phyloP scores from a whole-genome alignment of 1,140 invertebrate species.

The Epicauta chinensis region DNA sequence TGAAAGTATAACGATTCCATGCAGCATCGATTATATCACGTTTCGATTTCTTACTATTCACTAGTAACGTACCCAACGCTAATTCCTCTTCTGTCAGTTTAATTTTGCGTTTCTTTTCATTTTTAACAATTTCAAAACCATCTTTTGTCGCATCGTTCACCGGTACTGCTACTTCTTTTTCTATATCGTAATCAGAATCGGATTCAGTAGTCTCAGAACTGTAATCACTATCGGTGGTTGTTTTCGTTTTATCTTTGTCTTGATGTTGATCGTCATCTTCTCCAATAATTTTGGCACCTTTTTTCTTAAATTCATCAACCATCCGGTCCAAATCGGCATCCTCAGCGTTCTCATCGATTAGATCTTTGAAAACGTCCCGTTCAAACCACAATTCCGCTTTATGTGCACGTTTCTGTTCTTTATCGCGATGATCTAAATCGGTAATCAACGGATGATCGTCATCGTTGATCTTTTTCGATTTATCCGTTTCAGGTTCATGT shows the following conservation, averaged over 20 bases:
- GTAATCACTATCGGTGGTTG: slow-evolving; percentile 29
- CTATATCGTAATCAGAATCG: slow-evolving; percentile 58
- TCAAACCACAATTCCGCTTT: slow-evolving; percentile 87
- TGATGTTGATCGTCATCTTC: slow-evolving; percentile 22
- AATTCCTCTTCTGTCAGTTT: slow-evolving; percentile 81
- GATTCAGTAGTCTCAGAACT: slow-evolving; percentile 39
- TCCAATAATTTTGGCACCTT: slow-evolving; percentile 49
- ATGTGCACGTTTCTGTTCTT: slow-evolving; percentile 60
- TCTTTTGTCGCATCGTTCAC: slow-evolving; percentile 45
- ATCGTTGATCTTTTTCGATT: slow-evolving; percentile 28
- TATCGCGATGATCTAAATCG: slow-evolving; percentile 71
- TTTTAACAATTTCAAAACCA: slow-evolving; percentile 61
- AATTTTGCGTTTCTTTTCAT: slow-evolving; percentile 49
- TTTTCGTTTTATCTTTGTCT: slow-evolving; percentile 14
- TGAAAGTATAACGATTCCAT: slow-evolving; percentile 87
- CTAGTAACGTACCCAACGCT: slow-evolving; percentile 78
- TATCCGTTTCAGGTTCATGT: slow-evolving; percentile 42
- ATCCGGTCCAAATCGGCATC: slow-evolving; percentile 80
- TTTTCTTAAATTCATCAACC: slow-evolving; percentile 63
- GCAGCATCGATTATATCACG: slow-evolving; percentile 79
- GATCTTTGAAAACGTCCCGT: slow-evolving; percentile 78
- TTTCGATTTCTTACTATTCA: slow-evolving; percentile 77
- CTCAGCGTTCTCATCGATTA: slow-evolving; percentile 79
- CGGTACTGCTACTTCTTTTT: slow-evolving; percentile 41
- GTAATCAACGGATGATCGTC: slow-evolving; percentile 74